Evolutionary conservation across 2,113 vertebrate genomes (phyloP), one percentile per base, ranked within the genome.

Genomic region (Callopanchax toddi): DNA sequence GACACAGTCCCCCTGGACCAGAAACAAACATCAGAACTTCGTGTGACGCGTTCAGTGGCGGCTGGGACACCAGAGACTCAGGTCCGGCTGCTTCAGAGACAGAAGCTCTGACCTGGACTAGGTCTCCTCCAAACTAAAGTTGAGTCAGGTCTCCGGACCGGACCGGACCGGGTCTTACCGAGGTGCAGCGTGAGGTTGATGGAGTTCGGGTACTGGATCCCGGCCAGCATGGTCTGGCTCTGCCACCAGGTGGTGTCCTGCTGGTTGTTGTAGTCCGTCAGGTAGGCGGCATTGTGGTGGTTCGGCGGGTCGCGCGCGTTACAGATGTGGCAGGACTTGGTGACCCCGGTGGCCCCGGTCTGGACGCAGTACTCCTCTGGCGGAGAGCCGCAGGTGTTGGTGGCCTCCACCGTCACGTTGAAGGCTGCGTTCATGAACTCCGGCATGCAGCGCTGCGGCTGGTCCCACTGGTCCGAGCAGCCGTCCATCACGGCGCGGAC

Each of bases 191-290:
- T 98, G 84, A 98, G 93, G 92, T 98, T 98, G 92, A 98, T 96
- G 82, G 95, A 79, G 89, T 71, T 83, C 59, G 97, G 97, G 91
- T 97, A 95, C 94, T 99, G 97, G 89, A 98, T 92, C 45, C 97
- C 97, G 2, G 96, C 94, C 87, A 99, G 89, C 97, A 99, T 99
- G 82, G 95, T 98, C 90, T 96, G 96, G 87, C 97, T 98, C 84
- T 99, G 97, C 97, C 97, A 98, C 97, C 97, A 98, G 92, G 96
- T 99, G 87, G 94, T 94, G 76, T 96, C 96, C 86, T 95, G 96
- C 81, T 95, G 97, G 85, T 94, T 97, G 94, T 98, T 99, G 94
- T 98, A 99, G 91, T 98, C 97, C 79, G 96, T 98, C 87, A 99
- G 94, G 92, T 94, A 96, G 64, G 83, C 92, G 52, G 97, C 92